Base-by-base conservation (phyloP, 1,140 invertebrate species). In the Leptinotarsa defecta region DNA sequence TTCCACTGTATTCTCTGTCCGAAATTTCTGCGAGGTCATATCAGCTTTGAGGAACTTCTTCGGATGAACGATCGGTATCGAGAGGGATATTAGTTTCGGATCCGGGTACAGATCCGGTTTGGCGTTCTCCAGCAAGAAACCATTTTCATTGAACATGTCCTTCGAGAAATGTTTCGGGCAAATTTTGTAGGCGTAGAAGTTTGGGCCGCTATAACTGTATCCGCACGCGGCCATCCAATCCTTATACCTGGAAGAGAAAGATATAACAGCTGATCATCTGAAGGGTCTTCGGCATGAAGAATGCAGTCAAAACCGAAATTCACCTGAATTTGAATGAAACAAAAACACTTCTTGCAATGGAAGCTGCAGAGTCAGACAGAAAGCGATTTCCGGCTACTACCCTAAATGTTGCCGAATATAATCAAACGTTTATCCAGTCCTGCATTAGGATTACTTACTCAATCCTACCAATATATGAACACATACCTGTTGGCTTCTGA, bases 151-250 rank as follows among this genome's bases (percentile, higher is more conserved):
- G 15, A 57, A 15, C 52, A 57, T 57, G 5, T 57, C 17, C 17
- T 57, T 57, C 15, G 15, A 15, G 52, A 57, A 57, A 57, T 57
- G 52, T 15, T 57, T 19, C 13, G 15, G 52, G 4, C 52, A 57
- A 17, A 57, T n/a, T 57, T 57, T 57, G 13, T 57, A 57, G 52
- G 52, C 52, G 52, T 57, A 57, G n/a, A 57, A 57, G 17, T 57
- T 15, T 19, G 0, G 1, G 15, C 52, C 52, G 13, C 15, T 17
- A 19, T 19, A 17, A 5, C n/a, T 57, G 17, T 57, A 57, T 8
- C 65, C 65, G 43, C 65, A 68, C 20, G 65, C 65, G 3, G 8
- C 27, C 65, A 68, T 17, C 65, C 65, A 68, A 13, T 68, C 20
- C 22, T 24, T 43, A 3, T 43, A 17, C 17, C 65, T 68, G 43